Conservation (phyloP, 1,140 invertebrate species). For the Eubasilissa regina region DNA sequence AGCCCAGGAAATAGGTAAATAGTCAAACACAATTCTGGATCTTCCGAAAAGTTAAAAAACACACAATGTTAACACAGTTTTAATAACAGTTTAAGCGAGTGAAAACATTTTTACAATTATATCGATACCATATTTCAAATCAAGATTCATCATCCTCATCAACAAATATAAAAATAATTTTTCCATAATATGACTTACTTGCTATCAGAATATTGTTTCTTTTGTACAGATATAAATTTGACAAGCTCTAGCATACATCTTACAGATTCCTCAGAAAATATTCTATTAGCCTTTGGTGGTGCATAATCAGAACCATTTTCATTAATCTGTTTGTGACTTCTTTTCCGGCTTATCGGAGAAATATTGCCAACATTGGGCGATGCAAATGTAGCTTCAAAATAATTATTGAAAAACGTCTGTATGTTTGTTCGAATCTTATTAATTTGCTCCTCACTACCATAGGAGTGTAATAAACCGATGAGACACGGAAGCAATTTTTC, state of each 20-base stretch:
- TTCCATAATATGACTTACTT: background rate
- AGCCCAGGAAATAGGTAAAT: conserved; percentile 65
- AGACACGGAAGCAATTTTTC: conserved; percentile 64
- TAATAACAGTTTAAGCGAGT: too few relatives aligned
- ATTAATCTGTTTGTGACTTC: background rate
- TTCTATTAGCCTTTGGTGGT: background rate
- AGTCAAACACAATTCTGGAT: conserved; percentile 61
- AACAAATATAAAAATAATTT: too few relatives aligned
- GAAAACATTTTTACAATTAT: too few relatives aligned
- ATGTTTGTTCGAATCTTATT: conserved; percentile 62
- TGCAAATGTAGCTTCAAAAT: conserved; percentile 45
- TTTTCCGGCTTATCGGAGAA: background rate
- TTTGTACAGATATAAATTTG: conserved; percentile 52
- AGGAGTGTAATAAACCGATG: conserved; percentile 64
- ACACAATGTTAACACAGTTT: too few relatives aligned
- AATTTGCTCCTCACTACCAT: conserved; percentile 62
- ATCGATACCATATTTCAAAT: too few relatives aligned
- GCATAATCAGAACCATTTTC: background rate
- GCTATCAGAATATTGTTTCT: conserved; percentile 21
- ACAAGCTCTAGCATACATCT: conserved; percentile 55
- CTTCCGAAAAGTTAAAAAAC: conserved; percentile 4
- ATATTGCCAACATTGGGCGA: background rate
- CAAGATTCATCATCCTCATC: too few relatives aligned
- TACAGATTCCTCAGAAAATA: conserved; percentile 47
- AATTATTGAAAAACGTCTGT: conserved; percentile 63